A percentile compares a stretch with the other conserved stretches of the same genome.
Evolutionary conservation across 2,888 invertebrate genomes (phyloP).

Genomic region (Tipula lateralis): DNA sequence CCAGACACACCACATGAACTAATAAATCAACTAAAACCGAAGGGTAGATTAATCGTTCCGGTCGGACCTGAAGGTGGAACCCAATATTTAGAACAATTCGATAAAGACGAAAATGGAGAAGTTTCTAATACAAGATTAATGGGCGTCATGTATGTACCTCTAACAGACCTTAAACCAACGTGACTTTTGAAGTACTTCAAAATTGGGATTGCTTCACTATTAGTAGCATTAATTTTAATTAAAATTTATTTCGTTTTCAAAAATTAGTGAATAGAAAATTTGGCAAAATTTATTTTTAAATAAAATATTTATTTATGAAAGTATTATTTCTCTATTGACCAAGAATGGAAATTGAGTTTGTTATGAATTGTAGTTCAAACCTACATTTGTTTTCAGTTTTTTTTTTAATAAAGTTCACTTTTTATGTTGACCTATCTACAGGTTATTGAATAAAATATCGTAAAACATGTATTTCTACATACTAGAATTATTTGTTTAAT

Average conservation of each 20-base stretch:
- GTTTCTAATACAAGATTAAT: constrained; percentile 73
- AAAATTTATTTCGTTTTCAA: background rate
- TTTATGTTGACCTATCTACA: no score
- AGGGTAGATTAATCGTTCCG: constrained; percentile 88
- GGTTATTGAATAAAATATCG: no score
- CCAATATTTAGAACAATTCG: constrained; percentile 84
- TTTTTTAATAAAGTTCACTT: no score
- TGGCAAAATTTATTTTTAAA: background rate
- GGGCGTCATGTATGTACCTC: constrained; percentile 95
- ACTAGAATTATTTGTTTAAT: no score
- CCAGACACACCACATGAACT: constrained; percentile 69
- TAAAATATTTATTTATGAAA: background rate
- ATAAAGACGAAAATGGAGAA: constrained; percentile 77
- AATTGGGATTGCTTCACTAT: background rate
- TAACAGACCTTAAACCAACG: constrained; percentile 69
- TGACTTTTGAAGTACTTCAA: constrained; percentile 40
- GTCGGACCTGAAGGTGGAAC: constrained; percentile 81
- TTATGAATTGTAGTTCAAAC: no score
- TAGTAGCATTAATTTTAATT: background rate
- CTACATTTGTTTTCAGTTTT: no score
- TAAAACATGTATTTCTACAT: no score
- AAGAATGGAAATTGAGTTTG: no score
- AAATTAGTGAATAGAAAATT: background rate
- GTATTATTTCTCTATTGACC: background rate
- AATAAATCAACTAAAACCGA: constrained; percentile 81